Evolutionary conservation across 2,797 vertebrate species (phyloP), one percentile per base, ranked within the genome.

Genomic region (Sarcoramphus papa): DNA sequence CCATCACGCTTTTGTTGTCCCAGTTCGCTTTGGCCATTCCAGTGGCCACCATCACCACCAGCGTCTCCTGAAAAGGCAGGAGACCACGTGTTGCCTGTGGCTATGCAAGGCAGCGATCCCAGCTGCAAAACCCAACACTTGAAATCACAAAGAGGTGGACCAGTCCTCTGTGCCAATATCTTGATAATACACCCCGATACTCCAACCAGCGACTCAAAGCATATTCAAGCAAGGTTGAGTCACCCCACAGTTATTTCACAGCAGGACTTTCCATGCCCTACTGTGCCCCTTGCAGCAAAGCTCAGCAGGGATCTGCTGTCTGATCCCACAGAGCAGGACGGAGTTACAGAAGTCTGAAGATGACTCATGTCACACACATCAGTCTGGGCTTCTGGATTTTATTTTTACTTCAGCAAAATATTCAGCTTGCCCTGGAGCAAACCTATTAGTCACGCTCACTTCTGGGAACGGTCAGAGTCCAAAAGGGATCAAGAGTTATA

Each of bases 341-440:
- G 56, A 82, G 60, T 35, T 82, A 15, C 54, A 82, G 80, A 6
- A 90, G 85, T 30, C 85, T 10, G 21, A n/a, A 68, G 51, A 35
- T 97, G 95, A 97, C 90, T 97, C 97, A 96, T 1, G 16, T 69
- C 95, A 82, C 92, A 79, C 86, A 9, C 53, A 88, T 35, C 78
- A 62, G 64, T 68, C 85, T 64, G 86, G 65, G 90, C 95, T 96
- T 88, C 92, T 95, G 84, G 40, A 25, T 91, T 95, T 95, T 95
- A 93, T 89, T 97, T 96, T 94, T 86, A 59, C 68, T 95, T 56
- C 81, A 57, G 81, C 60, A 31, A 83, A 95, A 80, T 70, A 77
- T 60, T 79, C 92, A 41, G 85, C 95, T 97, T 62, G 95, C 96
- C 96, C 95, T 4, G 45, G 76, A 90, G 92, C 75, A 68, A 78